Percentiles rank a stretch among this genome's conserved stretches.
Conservation (phyloP, 1,140 invertebrate genomes). For the Samia ricini region DNA sequence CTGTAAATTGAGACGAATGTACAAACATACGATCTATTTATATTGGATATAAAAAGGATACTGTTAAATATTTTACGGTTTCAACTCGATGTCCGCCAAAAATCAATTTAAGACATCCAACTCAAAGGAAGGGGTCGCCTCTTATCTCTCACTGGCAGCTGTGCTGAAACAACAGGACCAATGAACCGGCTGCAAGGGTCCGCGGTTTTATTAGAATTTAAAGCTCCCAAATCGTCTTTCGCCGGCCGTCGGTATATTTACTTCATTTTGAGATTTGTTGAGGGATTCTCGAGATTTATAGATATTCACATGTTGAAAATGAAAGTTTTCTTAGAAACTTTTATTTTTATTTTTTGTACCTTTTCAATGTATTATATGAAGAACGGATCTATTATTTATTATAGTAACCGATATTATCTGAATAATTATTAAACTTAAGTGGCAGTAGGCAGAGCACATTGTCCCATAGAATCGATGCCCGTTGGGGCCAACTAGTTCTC, state of each 20-base stretch:
- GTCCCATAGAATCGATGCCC: too few relatives aligned
- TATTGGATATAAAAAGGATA: slow-evolving; percentile 13
- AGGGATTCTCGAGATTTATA: background rate
- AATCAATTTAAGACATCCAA: slow-evolving; percentile 60
- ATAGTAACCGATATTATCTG: too few relatives aligned
- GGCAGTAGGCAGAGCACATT: too few relatives aligned
- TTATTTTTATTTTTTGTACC: too few relatives aligned
- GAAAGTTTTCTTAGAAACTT: too few relatives aligned
- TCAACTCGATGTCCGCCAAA: slow-evolving; percentile 38
- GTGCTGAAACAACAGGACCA: slow-evolving; percentile 40
- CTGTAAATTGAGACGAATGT: background rate
- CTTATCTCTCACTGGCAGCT: slow-evolving; percentile 55
- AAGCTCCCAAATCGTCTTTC: slow-evolving; percentile 2
- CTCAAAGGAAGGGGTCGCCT: slow-evolving; percentile 53
- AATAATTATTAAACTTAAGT: too few relatives aligned
- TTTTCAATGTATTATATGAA: too few relatives aligned
- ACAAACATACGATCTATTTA: background rate
- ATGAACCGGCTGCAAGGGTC: slow-evolving; percentile 18
- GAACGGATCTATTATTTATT: too few relatives aligned
- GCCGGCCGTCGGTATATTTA: background rate
- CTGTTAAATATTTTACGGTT: slow-evolving; percentile 55
- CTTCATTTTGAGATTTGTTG: too few relatives aligned
- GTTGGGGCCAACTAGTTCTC: too few relatives aligned
- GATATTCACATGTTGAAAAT: too few relatives aligned
- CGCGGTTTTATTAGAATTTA: slow-evolving; percentile 22